Evolutionary conservation across 2,797 vertebrate species (phyloP), one percentile per base, ranked within the genome.

Genomic region (Silurus lanzhouensis): DNA sequence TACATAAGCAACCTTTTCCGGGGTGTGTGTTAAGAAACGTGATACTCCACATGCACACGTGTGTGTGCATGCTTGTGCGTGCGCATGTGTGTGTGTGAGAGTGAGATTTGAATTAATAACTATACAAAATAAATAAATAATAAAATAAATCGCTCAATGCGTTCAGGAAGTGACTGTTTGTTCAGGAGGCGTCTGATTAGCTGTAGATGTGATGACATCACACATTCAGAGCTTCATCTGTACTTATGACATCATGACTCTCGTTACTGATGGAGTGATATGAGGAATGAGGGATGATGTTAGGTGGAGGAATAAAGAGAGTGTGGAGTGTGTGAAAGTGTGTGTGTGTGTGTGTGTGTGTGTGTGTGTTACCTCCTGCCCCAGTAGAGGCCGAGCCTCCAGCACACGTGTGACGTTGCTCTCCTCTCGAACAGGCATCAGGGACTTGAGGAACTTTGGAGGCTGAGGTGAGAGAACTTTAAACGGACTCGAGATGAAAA

Each of bases 351-450:
- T 83, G 52, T 61, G n/a, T 57, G 57, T 12, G 63, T 58, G 52
- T 71, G n/a, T 6, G 55, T 60, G n/a, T 86, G 84, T 93, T 94
- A 99, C 98, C 97, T 98, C 97, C 90, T 97, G 97, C 91, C 96
- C 96, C 84, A 99, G 96, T 58, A 99, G 95, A 2, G 98, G 98
- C 60, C 96, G 95, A 6, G 96, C 94, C 94, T 98, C 98, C 84
- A 99, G 92, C 0, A 92, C 92, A 22, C 90, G 95, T 92, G 94
- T 97, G 85, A 89, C 94, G 92, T 97, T 98, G 90, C 96, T 95
- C 87, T 98, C 97, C 88, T 99, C 98, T 92, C 95, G 97, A 82
- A 99, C 97, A 27, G 98, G 97, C 95, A 99, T 96, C 89, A 99
- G 94, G 61, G 97, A 96, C 90, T 98, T 99, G 92, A 99, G 97